Evolutionary conservation across 2,797 vertebrate species (phyloP).

Genomic region (Lindbergichthys nudifrons): DNA sequence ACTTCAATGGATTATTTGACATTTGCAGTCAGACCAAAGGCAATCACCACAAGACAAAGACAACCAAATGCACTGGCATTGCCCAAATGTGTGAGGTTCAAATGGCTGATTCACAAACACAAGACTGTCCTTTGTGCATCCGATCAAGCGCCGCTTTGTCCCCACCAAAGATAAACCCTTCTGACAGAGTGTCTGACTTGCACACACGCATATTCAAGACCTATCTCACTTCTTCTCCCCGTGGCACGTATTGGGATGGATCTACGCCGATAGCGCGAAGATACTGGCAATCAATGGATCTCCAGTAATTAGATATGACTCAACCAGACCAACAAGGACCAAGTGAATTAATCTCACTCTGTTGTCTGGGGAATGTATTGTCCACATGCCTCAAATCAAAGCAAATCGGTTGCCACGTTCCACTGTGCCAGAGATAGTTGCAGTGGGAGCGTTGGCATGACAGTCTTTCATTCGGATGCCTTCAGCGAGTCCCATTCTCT

Average conservation of each 20-base stretch:
- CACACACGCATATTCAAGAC: slow-evolving; percentile 60
- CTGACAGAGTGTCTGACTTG: slow-evolving; percentile 50
- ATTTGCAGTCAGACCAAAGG: slow-evolving; percentile 26
- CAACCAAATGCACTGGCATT: slow-evolving; percentile 43
- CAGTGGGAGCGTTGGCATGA: not conserved
- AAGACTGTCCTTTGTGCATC: slow-evolving; percentile 43
- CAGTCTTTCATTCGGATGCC: slow-evolving; percentile 28
- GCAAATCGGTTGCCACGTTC: slow-evolving; percentile 24
- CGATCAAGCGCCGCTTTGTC: slow-evolving; percentile 44
- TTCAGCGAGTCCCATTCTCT: slow-evolving; percentile 11
- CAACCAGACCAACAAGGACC: slow-evolving; percentile 31
- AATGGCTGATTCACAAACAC: slow-evolving; percentile 46
- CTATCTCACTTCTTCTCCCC: slow-evolving; percentile 21
- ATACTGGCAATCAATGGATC: slow-evolving; percentile 42
- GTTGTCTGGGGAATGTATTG: slow-evolving; percentile 27
- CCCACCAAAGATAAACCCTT: slow-evolving; percentile 53
- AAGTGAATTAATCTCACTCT: slow-evolving; percentile 46
- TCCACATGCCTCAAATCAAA: slow-evolving; percentile 41
- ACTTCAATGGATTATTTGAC: slow-evolving; percentile 28
- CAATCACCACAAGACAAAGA: slow-evolving; percentile 30
- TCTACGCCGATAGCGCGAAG: slow-evolving; percentile 26
- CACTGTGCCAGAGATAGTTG: slow-evolving; percentile 17
- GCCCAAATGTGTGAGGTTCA: slow-evolving; percentile 34
- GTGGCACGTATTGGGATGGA: slow-evolving; percentile 11
- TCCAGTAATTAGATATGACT: slow-evolving; percentile 57